phyloP scores from a whole-genome alignment of 1,140 invertebrate species.

The Euborellia annulipes region DNA sequence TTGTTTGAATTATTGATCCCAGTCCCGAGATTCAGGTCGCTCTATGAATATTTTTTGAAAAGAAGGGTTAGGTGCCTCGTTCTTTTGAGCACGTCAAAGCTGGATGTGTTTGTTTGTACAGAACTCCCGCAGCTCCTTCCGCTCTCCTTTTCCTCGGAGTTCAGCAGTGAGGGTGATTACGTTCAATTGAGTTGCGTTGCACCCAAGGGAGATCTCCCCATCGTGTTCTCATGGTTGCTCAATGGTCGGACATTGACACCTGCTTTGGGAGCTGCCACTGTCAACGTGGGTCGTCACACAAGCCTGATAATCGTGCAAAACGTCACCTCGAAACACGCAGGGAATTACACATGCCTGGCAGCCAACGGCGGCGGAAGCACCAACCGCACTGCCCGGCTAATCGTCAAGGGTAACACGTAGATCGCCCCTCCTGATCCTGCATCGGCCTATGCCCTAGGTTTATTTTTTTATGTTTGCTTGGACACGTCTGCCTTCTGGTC shows the following conservation, averaged over 20 bases:
- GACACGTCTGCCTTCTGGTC: too few relatives aligned
- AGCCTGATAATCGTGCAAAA: slow-evolving; percentile 35
- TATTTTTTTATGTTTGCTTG: neutral
- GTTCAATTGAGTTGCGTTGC: slow-evolving; percentile 35
- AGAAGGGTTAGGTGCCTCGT: too few relatives aligned
- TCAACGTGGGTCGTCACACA: slow-evolving; percentile 33
- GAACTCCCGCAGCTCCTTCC: slow-evolving; percentile 16
- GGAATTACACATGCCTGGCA: slow-evolving; percentile 49
- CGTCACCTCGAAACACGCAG: slow-evolving; percentile 35
- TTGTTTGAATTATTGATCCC: slow-evolving; percentile 1
- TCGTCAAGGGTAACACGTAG: slow-evolving; percentile 35
- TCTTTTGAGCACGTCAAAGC: too few relatives aligned
- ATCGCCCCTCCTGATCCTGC: neutral
- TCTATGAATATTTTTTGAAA: neutral
- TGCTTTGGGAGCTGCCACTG: slow-evolving; percentile 30
- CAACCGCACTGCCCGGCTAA: slow-evolving; percentile 39
- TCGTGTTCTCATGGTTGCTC: slow-evolving; percentile 34
- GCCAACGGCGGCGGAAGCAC: slow-evolving; percentile 44
- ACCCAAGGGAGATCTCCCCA: slow-evolving; percentile 36
- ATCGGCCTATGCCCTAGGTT: neutral
- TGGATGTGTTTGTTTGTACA: slow-evolving; percentile 8
- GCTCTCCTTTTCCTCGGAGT: slow-evolving; percentile 18
- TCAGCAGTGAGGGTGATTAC: slow-evolving; percentile 24
- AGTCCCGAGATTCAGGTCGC: neutral
- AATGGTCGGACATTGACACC: slow-evolving; percentile 35